phyloP scores from a whole-genome alignment of 2,113 vertebrate genomes.

The Cariama cristata region DNA sequence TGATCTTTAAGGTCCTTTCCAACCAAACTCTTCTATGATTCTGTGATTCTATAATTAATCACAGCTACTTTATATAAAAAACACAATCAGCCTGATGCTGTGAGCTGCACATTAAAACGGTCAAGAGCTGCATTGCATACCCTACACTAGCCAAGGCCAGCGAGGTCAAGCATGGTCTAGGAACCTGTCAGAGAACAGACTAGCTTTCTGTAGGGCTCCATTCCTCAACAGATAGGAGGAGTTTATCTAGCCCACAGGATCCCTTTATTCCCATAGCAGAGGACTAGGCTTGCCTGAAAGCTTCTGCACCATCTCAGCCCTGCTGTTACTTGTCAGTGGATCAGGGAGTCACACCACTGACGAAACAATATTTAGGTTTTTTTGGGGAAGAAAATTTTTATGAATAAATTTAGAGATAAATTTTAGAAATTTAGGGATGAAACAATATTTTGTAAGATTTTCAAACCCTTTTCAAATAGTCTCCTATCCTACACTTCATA shows the following conservation, averaged over 20 bases:
- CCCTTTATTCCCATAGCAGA: not conserved
- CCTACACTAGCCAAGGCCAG: not conserved
- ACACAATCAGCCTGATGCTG: not conserved
- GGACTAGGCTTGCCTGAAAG: not conserved
- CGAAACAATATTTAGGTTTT: not conserved
- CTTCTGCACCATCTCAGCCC: not conserved
- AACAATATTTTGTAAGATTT: not conserved
- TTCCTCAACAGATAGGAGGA: not conserved
- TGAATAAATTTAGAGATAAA: not conserved
- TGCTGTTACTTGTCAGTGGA: not conserved
- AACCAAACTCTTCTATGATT: no score
- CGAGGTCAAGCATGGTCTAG: not conserved
- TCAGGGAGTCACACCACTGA: not conserved
- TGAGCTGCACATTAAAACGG: not conserved
- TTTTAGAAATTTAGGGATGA: not conserved
- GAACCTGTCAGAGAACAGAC: not conserved
- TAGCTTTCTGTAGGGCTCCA: accelerated
- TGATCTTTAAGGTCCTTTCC: no score
- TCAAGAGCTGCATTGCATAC: not conserved
- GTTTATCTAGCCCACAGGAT: not conserved
- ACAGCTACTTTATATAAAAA: not conserved
- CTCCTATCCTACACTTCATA: not conserved
- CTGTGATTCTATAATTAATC: not conserved
- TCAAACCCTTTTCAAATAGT: not conserved
- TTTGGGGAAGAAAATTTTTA: not conserved